Conservation (phyloP, 2,888 invertebrate genomes). For the Hyposoter didymator region DNA sequence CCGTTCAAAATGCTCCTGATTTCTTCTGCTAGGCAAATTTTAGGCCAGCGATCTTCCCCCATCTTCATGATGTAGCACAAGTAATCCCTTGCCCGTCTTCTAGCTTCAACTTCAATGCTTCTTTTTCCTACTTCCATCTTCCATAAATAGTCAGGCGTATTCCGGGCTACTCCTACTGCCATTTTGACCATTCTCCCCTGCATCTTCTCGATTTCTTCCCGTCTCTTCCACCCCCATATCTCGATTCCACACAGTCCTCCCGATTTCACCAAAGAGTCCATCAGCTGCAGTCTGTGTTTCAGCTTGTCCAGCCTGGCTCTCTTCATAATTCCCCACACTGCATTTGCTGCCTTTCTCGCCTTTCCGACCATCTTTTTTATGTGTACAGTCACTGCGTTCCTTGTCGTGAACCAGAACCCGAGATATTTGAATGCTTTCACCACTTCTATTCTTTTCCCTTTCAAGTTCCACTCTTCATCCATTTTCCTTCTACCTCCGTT, state of each 20-base stretch:
- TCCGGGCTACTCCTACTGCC: constrained; percentile 8
- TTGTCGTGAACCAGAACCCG: constrained; percentile 18
- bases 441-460: constrained; percentile 13
- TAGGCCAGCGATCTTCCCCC: no score
- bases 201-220: constrained; percentile 15
- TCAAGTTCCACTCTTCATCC: background rate
- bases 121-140: constrained; percentile 1
- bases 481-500: constrained; percentile 3
- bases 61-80: background rate
- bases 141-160: constrained; percentile 15
- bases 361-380: background rate
- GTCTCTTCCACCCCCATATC: constrained; percentile 32
- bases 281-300: background rate
- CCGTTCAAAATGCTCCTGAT: no score
- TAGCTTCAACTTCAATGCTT: constrained; percentile 10
- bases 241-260: constrained; percentile 19
- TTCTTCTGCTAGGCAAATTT: no score
- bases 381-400: background rate
- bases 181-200: constrained; percentile 14
- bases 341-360: constrained; percentile 2
- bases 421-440: constrained; percentile 19
- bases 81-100: constrained; percentile 1
- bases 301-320: background rate
- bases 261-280: constrained; percentile 24
- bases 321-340: constrained; percentile 24